phyloP scores from a whole-genome alignment of 1,140 invertebrate species.

The Aphaenogaster ashmeadi region DNA sequence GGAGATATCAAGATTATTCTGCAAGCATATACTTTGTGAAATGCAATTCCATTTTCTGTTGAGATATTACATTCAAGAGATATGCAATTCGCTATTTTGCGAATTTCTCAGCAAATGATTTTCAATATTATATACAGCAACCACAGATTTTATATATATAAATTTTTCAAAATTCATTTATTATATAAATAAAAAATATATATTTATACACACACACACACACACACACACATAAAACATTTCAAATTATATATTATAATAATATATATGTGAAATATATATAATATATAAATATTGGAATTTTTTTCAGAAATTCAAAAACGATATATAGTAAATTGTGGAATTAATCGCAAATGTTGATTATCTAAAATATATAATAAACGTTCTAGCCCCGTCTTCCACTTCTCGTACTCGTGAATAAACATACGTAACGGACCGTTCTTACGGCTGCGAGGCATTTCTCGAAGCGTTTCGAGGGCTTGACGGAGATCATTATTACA shows the following conservation, averaged over 20 bases:
- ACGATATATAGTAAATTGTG: background rate
- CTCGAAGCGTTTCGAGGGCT: constrained; percentile 49
- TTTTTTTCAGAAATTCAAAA: background rate
- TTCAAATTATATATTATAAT: background rate
- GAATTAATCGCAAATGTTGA: background rate
- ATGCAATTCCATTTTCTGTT: background rate
- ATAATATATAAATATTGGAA: too few species aligned
- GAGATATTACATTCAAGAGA: background rate
- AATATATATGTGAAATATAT: background rate
- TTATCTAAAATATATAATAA: background rate
- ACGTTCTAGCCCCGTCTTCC: constrained; percentile 3
- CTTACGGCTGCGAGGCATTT: constrained; percentile 45
- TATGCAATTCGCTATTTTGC: background rate
- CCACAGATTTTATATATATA: background rate
- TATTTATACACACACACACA: too few species aligned
- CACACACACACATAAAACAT: too few species aligned
- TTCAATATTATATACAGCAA: background rate
- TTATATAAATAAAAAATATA: background rate
- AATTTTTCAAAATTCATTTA: background rate
- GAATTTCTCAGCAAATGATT: background rate
- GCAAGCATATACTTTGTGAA: background rate
- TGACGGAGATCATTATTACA: constrained; percentile 58
- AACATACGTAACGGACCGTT: constrained; percentile 57
- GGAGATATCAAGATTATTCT: background rate
- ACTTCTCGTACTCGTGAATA: constrained; percentile 52